Conservation (phyloP, 2,888 invertebrate species). For the Patella caerulea region DNA sequence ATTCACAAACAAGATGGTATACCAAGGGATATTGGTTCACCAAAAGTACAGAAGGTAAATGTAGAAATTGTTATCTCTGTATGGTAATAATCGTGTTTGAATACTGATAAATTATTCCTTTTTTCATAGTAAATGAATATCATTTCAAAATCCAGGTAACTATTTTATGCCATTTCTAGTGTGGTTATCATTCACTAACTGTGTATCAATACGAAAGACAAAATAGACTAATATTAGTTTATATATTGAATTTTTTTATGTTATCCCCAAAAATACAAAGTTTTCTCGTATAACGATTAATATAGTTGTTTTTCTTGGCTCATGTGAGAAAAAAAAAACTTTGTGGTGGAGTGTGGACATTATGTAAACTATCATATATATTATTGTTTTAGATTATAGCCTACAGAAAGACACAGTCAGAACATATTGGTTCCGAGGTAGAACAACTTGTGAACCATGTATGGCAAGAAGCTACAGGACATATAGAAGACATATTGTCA, state of each 20-base stretch:
- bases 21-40: constrained; percentile 53
- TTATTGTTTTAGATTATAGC: constrained; percentile 41
- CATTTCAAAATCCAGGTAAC: too few species aligned
- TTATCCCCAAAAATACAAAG: not conserved
- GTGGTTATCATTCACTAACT: too few species aligned
- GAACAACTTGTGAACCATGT: constrained; percentile 58
- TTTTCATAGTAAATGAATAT: too few species aligned
- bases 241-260: not conserved
- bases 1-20: constrained; percentile 29
- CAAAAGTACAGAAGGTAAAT: constrained; percentile 55
- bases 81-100: too few species aligned
- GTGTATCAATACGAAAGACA: too few species aligned
- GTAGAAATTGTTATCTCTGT: not conserved
- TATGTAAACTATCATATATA: constrained; percentile 10
- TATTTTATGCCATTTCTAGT: too few species aligned
- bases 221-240: too few species aligned
- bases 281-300: not conserved
- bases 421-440: constrained; percentile 36
- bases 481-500: constrained; percentile 52
- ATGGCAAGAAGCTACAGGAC: constrained; percentile 65
- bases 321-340: constrained; percentile 20
- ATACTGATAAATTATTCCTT: too few species aligned
- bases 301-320: constrained; percentile 7
- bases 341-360: not conserved
- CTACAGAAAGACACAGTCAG: constrained; percentile 36